Evolutionary conservation across 2,888 invertebrate genomes (phyloP).

Genomic region (Tachina lurida): DNA sequence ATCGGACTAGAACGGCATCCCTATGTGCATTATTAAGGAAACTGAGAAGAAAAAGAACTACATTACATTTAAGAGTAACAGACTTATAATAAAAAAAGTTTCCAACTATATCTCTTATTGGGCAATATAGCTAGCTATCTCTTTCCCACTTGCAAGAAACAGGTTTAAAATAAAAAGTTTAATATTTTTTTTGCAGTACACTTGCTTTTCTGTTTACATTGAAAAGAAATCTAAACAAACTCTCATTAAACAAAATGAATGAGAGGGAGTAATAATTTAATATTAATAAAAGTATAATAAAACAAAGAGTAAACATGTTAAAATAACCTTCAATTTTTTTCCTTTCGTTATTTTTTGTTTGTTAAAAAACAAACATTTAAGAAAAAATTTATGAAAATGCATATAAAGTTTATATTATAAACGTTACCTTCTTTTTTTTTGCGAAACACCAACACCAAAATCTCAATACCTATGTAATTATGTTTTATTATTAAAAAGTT

Average conservation of each 20-base stretch:
- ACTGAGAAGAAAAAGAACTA: too few relatives aligned
- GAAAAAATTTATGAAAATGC: neutral
- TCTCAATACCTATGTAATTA: neutral
- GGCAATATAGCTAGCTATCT: constrained; percentile 8
- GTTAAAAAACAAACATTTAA: constrained; percentile 4
- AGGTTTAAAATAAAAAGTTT: neutral
- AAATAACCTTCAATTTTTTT: constrained; percentile 73
- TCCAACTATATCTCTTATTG: constrained; percentile 20
- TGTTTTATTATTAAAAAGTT: neutral
- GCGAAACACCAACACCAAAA: neutral
- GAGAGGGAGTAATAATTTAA: constrained; percentile 43
- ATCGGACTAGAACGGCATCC: too few relatives aligned
- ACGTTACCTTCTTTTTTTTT: constrained; percentile 41
- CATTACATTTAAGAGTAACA: neutral
- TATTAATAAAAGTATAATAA: constrained; percentile 4
- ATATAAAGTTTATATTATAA: too few relatives aligned
- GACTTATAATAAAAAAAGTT: neutral
- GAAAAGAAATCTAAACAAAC: constrained; percentile 54
- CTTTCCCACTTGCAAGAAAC: constrained; percentile 11
- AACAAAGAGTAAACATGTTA: constrained; percentile 61
- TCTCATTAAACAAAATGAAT: constrained; percentile 18
- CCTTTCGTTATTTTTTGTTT: constrained; percentile 14
- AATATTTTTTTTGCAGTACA: constrained; percentile 41
- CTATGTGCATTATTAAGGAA: too few relatives aligned
- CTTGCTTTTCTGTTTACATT: constrained; percentile 74